Base-by-base conservation (phyloP, 2,888 invertebrate species). In the Eristalis tenax region DNA sequence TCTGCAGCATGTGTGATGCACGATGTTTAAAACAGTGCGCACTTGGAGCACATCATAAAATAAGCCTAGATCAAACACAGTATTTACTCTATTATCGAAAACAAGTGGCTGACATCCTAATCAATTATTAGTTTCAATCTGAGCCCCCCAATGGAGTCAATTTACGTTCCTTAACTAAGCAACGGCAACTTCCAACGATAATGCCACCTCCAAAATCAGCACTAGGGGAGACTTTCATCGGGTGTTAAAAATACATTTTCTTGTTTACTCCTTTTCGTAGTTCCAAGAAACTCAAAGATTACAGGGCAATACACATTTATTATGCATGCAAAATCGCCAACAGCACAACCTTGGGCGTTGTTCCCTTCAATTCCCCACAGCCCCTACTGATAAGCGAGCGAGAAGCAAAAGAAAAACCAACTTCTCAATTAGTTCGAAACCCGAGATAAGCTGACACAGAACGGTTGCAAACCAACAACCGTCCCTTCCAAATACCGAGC, bases 341-440 rank as follows among this genome's bases (percentile, higher is more conserved):
- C 32, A 69, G 43, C 76, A 43, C 28, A 35, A 35, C 35, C 57
- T 79, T 86, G 78, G 83, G 85, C 82, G 82, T 79, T 83, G 78
- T 86, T 83, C 75, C 40, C 40, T 75, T 1, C 15, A n/a, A 1
- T 43, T 59, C 38, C 15, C 35, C 35, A 75, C 71, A 18, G 28
- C 40, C 38, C 38, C 35, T 23, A 63, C 66, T 71, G 86, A 86
- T 86, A 86, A 86, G 86, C 38, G 15, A 43, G 59, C 2, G 26
- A 23, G 15, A 59, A 26, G 15, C 59, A 26, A 4, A 26, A 59
- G 50, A 26, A 26, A 59, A 81, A 23, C 13, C 43, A 22, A 26
- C 63, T 28, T 35, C 28, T 13, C 18, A 43, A 5, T 59, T 22
- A 13, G 38, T 22, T 35, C 28, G 57, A 32, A 63, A 77, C 59